These are phyloP conservation scores for Atta colombica DNA, from an alignment of 1,140 invertebrate species.

Conservation along the genomic window DNA sequence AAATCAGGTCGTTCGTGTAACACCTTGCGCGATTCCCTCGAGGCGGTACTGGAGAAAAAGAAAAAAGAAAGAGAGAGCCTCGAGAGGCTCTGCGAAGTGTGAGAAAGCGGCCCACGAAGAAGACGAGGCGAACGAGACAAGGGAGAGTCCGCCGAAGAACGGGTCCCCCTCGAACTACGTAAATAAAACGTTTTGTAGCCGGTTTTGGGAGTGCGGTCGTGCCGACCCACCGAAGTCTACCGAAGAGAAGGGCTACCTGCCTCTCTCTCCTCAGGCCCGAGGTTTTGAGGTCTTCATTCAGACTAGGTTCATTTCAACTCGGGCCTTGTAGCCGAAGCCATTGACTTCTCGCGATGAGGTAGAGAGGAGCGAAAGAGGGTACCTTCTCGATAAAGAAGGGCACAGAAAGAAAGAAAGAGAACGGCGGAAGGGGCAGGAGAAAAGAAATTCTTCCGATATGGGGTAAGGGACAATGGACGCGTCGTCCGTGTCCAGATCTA, in stretches of 20 bases:
- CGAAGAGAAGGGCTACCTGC: slow-evolving; percentile 77
- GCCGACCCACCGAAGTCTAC: slow-evolving; percentile 69
- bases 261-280: slow-evolving; percentile 42
- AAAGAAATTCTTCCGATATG: slow-evolving; percentile 55
- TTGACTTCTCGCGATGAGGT: slow-evolving; percentile 61
- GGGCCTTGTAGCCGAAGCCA: slow-evolving; percentile 49
- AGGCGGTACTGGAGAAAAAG: slow-evolving; percentile 13
- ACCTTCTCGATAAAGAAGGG: neutral
- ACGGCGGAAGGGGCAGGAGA: neutral
- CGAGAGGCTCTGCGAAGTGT: slow-evolving; percentile 41
- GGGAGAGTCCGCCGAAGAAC: slow-evolving; percentile 10
- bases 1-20: slow-evolving; percentile 63
- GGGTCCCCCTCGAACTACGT: slow-evolving; percentile 54
- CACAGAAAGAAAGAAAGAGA: neutral
- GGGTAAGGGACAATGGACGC: slow-evolving; percentile 72
- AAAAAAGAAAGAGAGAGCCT: slow-evolving; percentile 15
- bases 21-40: slow-evolving; percentile 65
- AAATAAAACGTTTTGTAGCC: slow-evolving; percentile 81
- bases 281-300: slow-evolving; percentile 80
- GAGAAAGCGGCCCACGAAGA: slow-evolving; percentile 55
- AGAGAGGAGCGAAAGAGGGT: slow-evolving; percentile 12
- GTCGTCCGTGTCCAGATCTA: slow-evolving; percentile 53
- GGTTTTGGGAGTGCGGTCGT: slow-evolving; percentile 79
- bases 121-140: neutral
- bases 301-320: slow-evolving; percentile 28